Percentiles rank a stretch among this genome's conserved stretches.
These are phyloP conservation scores for Folsomia candida DNA, from an alignment of 2,888 invertebrate species.

Conservation along the genomic window DNA sequence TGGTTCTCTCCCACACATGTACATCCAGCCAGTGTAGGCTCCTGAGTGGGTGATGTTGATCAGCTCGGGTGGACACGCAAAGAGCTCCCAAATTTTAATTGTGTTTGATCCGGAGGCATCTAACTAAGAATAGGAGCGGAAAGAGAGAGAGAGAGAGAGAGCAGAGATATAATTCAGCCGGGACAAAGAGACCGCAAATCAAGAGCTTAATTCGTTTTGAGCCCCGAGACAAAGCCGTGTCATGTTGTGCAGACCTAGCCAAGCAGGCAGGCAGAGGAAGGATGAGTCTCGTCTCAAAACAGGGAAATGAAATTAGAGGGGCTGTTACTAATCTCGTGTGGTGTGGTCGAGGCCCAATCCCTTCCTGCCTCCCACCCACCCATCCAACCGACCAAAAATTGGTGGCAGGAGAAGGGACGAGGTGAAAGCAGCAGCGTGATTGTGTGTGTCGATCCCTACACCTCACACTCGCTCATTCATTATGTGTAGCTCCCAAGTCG, in stretches of 20 bases:
- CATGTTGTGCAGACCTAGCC: background rate
- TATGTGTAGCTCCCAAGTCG: no score
- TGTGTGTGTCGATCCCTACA: background rate
- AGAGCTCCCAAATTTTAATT: background rate
- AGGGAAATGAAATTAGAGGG: constrained; percentile 9
- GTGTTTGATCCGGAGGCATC: background rate
- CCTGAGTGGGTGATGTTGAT: background rate
- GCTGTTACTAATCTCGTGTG: background rate
- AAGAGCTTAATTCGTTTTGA: constrained; percentile 12
- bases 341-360: no score
- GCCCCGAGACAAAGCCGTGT: constrained; percentile 2
- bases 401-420: no score
- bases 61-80: background rate
- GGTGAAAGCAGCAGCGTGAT: background rate
- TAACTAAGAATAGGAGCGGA: background rate
- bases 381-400: no score
- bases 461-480: background rate
- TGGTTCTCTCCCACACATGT: no score
- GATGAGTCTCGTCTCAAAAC: background rate
- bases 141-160: background rate
- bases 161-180: background rate
- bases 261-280: no score
- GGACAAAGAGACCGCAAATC: constrained; percentile 10
- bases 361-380: no score
- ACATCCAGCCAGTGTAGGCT: no score